phyloP scores from a whole-genome alignment of 2,797 vertebrate genomes.

The Anguilla megastoma region DNA sequence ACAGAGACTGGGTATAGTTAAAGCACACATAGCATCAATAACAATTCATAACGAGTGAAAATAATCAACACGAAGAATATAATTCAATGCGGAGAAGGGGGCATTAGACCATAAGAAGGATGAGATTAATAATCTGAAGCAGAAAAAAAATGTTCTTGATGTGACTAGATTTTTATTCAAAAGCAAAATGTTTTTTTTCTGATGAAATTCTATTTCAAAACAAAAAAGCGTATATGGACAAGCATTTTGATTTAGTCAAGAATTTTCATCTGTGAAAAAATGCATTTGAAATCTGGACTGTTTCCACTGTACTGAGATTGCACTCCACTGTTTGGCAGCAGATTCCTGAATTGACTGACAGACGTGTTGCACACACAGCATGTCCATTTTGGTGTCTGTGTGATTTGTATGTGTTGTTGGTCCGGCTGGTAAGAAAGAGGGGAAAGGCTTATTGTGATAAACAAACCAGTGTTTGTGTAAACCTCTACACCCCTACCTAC shows the following conservation, averaged over 20 bases:
- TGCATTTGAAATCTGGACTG: not conserved
- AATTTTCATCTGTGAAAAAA: not conserved
- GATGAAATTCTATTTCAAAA: not conserved
- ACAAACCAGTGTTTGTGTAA: not conserved
- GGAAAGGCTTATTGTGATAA: not conserved
- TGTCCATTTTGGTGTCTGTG: not conserved
- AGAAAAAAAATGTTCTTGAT: not conserved
- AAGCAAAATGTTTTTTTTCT: not conserved
- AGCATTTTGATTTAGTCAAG: not conserved
- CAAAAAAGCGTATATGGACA: not conserved
- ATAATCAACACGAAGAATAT: conserved; percentile 17
- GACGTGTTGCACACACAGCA: not conserved
- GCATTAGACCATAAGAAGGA: not conserved
- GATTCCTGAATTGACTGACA: not conserved
- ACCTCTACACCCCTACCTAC: not conserved
- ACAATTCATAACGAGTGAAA: conserved; percentile 8
- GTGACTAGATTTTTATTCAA: too few relatives aligned
- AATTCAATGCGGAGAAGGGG: not conserved
- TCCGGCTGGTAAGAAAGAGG: not conserved
- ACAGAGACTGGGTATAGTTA: not conserved
- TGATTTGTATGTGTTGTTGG: not conserved
- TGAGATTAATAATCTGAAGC: not conserved
- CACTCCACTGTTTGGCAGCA: not conserved
- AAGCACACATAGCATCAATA: conserved; percentile 15
- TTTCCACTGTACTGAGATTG: not conserved